A percentile compares a stretch with the other conserved stretches of the same genome.
Evolutionary conservation across 2,888 invertebrate genomes (phyloP).

Genomic region (Synanthedon myopaeformis): DNA sequence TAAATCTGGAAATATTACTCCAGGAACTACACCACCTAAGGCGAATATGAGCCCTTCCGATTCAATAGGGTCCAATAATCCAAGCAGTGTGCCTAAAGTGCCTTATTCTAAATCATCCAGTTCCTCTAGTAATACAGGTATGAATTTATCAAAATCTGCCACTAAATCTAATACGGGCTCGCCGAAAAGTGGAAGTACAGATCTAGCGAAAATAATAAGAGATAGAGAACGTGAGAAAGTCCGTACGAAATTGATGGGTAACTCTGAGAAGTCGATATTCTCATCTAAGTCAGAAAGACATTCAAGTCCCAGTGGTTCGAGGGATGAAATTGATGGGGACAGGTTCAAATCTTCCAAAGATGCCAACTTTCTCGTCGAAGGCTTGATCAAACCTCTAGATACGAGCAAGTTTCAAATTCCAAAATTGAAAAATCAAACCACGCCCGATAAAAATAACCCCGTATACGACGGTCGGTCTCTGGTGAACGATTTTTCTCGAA

Average conservation of each 20-base stretch:
- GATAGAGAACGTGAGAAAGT: slow-evolving; percentile 73
- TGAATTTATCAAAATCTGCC: slow-evolving; percentile 56
- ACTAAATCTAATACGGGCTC: slow-evolving; percentile 70
- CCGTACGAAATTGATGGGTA: slow-evolving; percentile 70
- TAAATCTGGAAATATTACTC: slow-evolving; percentile 42
- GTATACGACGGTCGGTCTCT: slow-evolving; percentile 52
- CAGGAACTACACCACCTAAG: slow-evolving; percentile 58
- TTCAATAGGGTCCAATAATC: slow-evolving; percentile 29
- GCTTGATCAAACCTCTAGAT: slow-evolving; percentile 81
- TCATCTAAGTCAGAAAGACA: slow-evolving; percentile 73
- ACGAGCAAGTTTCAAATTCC: slow-evolving; percentile 90
- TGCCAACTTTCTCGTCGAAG: slow-evolving; percentile 76
- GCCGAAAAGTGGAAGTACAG: slow-evolving; percentile 72
- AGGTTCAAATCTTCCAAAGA: slow-evolving; percentile 75
- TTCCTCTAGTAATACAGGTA: slow-evolving; percentile 45
- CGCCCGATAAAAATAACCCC: slow-evolving; percentile 58
- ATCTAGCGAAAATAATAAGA: slow-evolving; percentile 68
- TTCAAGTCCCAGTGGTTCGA: slow-evolving; percentile 74
- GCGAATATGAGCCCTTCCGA: slow-evolving; percentile 51
- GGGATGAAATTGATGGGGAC: slow-evolving; percentile 75
- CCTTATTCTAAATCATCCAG: slow-evolving; percentile 62
- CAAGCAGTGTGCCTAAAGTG: slow-evolving; percentile 46
- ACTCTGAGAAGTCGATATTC: slow-evolving; percentile 75
- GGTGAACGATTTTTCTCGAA: slow-evolving; percentile 56
- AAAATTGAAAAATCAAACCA: slow-evolving; percentile 72